Conservation (phyloP, 2,888 invertebrate genomes). For the Lasioglossum zephyrum region DNA sequence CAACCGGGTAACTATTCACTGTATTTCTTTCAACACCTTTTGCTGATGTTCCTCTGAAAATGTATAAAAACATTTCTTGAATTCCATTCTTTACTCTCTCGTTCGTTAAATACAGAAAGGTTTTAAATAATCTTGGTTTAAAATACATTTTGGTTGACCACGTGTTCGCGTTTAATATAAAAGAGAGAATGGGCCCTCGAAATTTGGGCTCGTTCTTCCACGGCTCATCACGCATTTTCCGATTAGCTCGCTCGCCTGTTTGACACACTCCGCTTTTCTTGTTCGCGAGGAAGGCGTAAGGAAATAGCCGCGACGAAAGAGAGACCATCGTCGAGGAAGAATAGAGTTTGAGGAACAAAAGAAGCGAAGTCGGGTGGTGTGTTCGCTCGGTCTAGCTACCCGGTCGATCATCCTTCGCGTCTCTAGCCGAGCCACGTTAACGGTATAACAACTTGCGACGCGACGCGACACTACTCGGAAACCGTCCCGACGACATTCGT, state of each 20-base stretch:
- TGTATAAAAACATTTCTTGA: too few species aligned
- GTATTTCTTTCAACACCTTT: too few species aligned
- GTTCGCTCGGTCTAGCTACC: constrained; percentile 44
- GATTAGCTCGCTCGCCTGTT: not conserved
- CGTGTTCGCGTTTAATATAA: too few species aligned
- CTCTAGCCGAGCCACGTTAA: constrained; percentile 59
- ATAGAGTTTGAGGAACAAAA: constrained; percentile 9
- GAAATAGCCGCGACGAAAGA: not conserved
- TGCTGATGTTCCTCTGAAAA: too few species aligned
- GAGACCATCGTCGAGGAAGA: not conserved
- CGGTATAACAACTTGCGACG: constrained; percentile 67
- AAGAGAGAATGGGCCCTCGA: not conserved
- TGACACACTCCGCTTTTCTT: not conserved
- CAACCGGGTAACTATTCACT: too few species aligned
- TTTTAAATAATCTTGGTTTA: too few species aligned
- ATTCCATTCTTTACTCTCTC: too few species aligned
- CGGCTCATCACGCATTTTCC: not conserved
- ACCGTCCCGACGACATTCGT: constrained; percentile 45
- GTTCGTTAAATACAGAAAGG: too few species aligned
- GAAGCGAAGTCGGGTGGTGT: constrained; percentile 16
- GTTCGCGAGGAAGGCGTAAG: not conserved
- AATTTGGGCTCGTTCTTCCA: not conserved
- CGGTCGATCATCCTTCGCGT: constrained; percentile 40
- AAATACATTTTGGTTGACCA: too few species aligned
- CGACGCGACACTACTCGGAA: constrained; percentile 64